Conservation (phyloP, 2,888 invertebrate species). For the Lasioglossum leucozonium region DNA sequence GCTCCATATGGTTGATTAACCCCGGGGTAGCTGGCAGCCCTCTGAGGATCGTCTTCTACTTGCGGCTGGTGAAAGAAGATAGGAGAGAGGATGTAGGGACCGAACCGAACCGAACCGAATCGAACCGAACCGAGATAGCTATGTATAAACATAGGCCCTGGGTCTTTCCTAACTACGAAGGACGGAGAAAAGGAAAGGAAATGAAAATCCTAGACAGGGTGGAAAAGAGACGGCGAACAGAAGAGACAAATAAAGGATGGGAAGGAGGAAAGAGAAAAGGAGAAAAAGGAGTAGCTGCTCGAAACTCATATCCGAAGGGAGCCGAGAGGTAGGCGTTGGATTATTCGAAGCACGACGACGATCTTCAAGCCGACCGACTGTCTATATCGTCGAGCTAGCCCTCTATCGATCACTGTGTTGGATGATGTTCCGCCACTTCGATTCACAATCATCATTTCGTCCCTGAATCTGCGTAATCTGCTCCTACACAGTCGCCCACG, state of each 20-base stretch:
- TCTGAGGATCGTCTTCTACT: conserved; percentile 73
- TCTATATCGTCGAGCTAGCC: conserved; percentile 70
- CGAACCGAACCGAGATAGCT: conserved; percentile 50
- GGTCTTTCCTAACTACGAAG: conserved; percentile 35
- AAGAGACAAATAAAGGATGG: conserved; percentile 65
- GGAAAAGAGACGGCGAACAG: conserved; percentile 48
- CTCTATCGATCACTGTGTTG: conserved; percentile 72
- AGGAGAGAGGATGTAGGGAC: conserved; percentile 57
- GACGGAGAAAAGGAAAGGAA: conserved; percentile 32
- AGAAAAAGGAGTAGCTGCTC: conserved; percentile 54
- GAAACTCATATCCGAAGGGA: conserved; percentile 65
- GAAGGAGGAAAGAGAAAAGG: conserved; percentile 63
- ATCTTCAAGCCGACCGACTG: conserved; percentile 73
- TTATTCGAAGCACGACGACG: conserved; percentile 81
- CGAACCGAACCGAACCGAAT: conserved; percentile 37
- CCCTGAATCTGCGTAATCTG: conserved; percentile 35
- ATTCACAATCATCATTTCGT: conserved; percentile 66
- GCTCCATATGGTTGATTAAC: conserved; percentile 82
- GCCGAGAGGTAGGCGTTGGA: conserved; percentile 70
- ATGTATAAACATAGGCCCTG: conserved; percentile 66
- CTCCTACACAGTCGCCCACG: not conserved
- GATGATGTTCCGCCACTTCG: conserved; percentile 65
- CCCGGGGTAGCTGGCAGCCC: conserved; percentile 73
- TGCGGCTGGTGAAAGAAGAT: conserved; percentile 63
- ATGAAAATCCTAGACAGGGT: conserved; percentile 25